Evolutionary conservation across 2,797 vertebrate genomes (phyloP).

Genomic region (Glyptemys insculpta): DNA sequence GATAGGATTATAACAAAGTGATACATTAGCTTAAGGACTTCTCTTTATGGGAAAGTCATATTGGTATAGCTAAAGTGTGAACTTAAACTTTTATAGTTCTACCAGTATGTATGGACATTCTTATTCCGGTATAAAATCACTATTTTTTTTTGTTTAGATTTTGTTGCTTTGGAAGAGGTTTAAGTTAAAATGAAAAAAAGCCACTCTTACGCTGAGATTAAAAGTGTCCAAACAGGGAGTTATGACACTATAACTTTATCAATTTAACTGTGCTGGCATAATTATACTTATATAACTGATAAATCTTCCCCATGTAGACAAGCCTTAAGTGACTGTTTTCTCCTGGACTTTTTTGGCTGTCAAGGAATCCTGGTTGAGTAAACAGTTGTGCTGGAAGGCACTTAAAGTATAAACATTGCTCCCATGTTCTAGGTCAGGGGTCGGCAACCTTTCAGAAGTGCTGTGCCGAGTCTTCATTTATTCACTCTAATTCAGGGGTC

Average conservation of each 20-base stretch:
- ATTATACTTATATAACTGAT: background rate
- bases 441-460: too few species aligned
- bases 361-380: background rate
- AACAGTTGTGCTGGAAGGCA: background rate
- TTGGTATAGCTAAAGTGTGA: too few species aligned
- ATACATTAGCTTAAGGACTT: too few species aligned
- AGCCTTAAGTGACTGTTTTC: background rate
- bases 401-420: background rate
- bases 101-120: background rate
- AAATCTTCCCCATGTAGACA: background rate
- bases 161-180: background rate
- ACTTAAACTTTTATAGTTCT: background rate
- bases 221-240: background rate
- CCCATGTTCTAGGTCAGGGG: background rate
- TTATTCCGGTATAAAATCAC: background rate
- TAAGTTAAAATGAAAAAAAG: background rate
- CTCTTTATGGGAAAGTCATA: background rate
- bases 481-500: too few species aligned
- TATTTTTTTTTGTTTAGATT: background rate
- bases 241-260: too few species aligned
- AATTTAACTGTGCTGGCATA: too few species aligned
- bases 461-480: too few species aligned
- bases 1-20: rapidly evolving
- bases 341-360: background rate
- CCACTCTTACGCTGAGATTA: background rate